These are phyloP conservation scores for Columbina picui DNA, from an alignment of 2,113 vertebrate species.

Conservation along the genomic window DNA sequence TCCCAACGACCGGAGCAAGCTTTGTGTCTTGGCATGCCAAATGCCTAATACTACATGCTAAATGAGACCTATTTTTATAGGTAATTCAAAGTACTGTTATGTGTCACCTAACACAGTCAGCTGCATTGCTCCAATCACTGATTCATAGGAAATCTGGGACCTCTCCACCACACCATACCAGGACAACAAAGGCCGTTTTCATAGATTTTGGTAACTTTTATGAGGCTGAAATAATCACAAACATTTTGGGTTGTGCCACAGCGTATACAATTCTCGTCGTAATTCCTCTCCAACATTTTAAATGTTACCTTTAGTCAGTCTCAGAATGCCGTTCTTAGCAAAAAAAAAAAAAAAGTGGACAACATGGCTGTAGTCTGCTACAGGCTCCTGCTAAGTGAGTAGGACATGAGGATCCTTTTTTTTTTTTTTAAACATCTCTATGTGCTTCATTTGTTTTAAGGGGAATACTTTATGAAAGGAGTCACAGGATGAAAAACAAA, in stretches of 20 bases:
- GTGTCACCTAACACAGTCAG: constrained; percentile 71
- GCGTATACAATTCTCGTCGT: constrained; percentile 55
- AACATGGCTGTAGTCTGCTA: neutral
- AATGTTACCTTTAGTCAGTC: constrained; percentile 30
- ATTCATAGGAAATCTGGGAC: constrained; percentile 64
- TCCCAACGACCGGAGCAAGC: neutral
- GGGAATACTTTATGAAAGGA: neutral
- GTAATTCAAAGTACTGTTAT: constrained; percentile 65
- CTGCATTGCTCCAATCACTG: constrained; percentile 15
- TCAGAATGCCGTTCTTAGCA: neutral
- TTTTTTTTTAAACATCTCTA: neutral
- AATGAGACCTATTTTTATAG: constrained; percentile 31
- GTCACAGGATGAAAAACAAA: neutral
- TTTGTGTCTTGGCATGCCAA: neutral
- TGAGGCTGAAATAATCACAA: constrained; percentile 58
- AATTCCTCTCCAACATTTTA: constrained; percentile 42
- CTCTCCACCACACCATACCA: constrained; percentile 44
- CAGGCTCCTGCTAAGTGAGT: neutral
- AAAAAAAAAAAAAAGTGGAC: neutral
- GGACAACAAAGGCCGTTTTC: constrained; percentile 67
- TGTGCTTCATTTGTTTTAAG: neutral
- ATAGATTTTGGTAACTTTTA: constrained; percentile 59
- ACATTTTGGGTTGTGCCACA: constrained; percentile 41
- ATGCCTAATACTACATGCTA: constrained; percentile 13
- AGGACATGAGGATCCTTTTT: neutral